Evolutionary conservation across 2,113 vertebrate genomes (phyloP), one percentile per base, ranked within the genome.

Genomic region (Scalopus aquaticus): DNA sequence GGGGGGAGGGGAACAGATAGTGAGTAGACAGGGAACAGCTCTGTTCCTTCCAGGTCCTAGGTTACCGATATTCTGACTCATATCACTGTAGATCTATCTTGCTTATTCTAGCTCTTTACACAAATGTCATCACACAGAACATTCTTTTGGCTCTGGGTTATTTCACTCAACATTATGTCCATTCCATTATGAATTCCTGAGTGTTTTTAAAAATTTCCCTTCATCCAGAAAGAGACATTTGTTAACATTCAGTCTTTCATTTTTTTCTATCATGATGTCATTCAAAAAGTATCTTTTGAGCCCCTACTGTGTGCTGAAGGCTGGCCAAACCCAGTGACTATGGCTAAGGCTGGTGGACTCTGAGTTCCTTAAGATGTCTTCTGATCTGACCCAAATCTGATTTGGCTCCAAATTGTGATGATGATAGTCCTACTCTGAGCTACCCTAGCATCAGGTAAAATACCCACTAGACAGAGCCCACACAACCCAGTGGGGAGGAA

Each of bases 91-190:
- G 51, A 81, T 81, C 65, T 81, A 56, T 64, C 62, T 86, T 69
- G 16, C 74, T n/a, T 83, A 24, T 83, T 94, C 88, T 86, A 89
- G 88, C 89, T 94, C 44, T 89, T 86, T 64, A 86, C 49, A 58
- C 88, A 89, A 81, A 85, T 44, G 30, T 44, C 37, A 81, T 56
- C 54, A 89, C 60, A 76, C 4, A 37, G 51, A 72, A 90, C 62
- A 44, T 81, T 86, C 62, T 89, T 74, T 65, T 76, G 60, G 91
- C 35, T 91, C 51, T 86, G 67, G 54, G 22, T 77, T 86, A 65
- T 78, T 90, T 94, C 74, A 74, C 28, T 80, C 46, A 58, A 76
- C 44, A 85, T 86, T 64, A 51, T 67, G 49, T 81, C 67, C 56
- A 67, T 32, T 67, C 64, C 32, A 19, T 35, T 6, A 35, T 69